Conservation (phyloP, 2,113 vertebrate genomes). For the Myiopsitta monachus region DNA sequence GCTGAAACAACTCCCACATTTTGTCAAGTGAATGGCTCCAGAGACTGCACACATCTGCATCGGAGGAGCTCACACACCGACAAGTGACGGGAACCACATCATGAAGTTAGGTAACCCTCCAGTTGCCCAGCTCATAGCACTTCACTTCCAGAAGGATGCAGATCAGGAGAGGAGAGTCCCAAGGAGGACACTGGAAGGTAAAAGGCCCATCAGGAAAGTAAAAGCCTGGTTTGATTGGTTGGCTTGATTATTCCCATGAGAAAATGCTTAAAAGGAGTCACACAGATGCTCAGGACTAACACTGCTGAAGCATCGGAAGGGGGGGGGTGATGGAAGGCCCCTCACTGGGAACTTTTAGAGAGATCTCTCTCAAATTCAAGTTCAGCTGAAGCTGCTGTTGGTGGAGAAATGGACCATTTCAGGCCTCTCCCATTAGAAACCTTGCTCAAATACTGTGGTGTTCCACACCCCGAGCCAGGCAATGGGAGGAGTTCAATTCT, state of each 20-base stretch:
- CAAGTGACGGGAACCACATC: not conserved
- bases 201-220: not conserved
- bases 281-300: not conserved
- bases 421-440: not conserved
- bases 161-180: not conserved
- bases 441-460: not conserved
- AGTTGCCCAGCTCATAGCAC: not conserved
- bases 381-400: not conserved
- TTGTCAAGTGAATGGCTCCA: not conserved
- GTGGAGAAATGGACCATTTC: not conserved
- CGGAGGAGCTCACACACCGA: not conserved
- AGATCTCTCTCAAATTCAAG: not conserved
- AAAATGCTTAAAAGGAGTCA: not conserved
- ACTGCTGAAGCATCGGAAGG: rapidly evolving
- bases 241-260: not conserved
- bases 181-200: not conserved
- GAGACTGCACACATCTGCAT: not conserved
- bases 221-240: not conserved
- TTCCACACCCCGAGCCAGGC: not conserved
- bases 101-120: not conserved
- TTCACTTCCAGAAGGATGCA: not conserved
- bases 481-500: not conserved
- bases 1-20: not conserved
- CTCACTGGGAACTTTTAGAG: not conserved
- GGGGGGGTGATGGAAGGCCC: not conserved